Evolutionary conservation across 2,888 invertebrate species (phyloP), one percentile per base, ranked within the genome.

Genomic region (Dasypolia templi): DNA sequence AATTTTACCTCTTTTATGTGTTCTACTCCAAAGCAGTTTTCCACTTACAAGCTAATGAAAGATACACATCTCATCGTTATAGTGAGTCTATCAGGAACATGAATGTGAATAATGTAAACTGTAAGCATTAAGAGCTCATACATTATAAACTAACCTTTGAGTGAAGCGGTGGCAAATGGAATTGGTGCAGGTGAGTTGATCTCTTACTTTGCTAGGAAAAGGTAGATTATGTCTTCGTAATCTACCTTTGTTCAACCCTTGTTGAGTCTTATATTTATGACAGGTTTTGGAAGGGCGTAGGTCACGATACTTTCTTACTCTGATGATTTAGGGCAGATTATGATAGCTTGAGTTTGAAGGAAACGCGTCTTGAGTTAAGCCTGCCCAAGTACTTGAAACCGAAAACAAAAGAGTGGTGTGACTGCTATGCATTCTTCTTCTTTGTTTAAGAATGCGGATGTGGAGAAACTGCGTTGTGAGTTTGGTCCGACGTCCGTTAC

Each of bases 91-190:
- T 76, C 83, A 83, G 81, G 81, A 75, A 84, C 81, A 70, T 75
- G 32, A 32, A 66, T 66, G 86, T 90, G 84, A 89, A 87, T 90
- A 86, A 89, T 89, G 82, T 83, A 89, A 86, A 86, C 84, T 87
- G 89, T 82, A 82, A 82, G 72, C 86, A 86, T 85, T 89, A 87
- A 88, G 85, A 87, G 87, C 86, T 82, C 39, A 7, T 49, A 78
- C 83, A 89, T 89, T 89, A 89, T 88, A 87, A 76, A 89, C 84
- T 83, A 81, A 75, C 78, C 82, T 74, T 86, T 87, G 86, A 81
- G 81, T 80, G 81, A 85, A 83, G 84, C 79, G 81, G 75, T 71
- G 72, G 65, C 73, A 69, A 72, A 79, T 63, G 49, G 61, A 72
- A 75, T 72, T 73, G 69, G 59, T 61, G 62, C 63, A 75, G 74